Evolutionary conservation across 92 coral and sea anemone species (phyloP).

Genomic region (Porites divaricata): DNA sequence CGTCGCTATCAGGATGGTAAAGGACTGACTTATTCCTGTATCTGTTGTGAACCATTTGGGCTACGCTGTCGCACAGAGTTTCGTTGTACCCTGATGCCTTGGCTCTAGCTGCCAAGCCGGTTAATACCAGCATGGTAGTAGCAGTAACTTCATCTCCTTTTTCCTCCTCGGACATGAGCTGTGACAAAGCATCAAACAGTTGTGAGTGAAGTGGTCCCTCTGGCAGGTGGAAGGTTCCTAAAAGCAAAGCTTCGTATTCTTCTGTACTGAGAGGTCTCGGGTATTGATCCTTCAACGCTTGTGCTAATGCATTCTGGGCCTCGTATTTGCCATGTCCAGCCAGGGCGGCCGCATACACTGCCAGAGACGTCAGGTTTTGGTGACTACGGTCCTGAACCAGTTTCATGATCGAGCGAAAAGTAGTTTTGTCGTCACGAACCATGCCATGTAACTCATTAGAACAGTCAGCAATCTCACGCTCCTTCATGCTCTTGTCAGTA

Average conservation of each 20-base stretch:
- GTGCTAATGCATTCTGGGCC: conserved; percentile 73
- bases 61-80: conserved; percentile 64
- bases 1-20: conserved; percentile 62
- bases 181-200: conserved; percentile 65
- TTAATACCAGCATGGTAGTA: conserved; percentile 80
- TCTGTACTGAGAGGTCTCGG: conserved; percentile 69
- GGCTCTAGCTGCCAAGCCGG: conserved; percentile 70
- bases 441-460: conserved; percentile 84
- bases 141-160: conserved; percentile 59
- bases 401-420: conserved; percentile 53
- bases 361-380: conserved; percentile 89
- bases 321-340: conserved; percentile 70
- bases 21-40: conserved; percentile 71
- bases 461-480: conserved; percentile 85
- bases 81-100: conserved; percentile 77
- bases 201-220: conserved; percentile 80
- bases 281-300: conserved; percentile 62
- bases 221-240: conserved; percentile 75
- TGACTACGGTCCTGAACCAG: conserved; percentile 69
- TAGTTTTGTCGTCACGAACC: conserved; percentile 59
- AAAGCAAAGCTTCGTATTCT: conserved; percentile 72
- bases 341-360: conserved; percentile 69
- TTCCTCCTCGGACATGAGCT: conserved; percentile 41
- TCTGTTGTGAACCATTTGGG: conserved; percentile 72
- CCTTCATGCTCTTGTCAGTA: conserved; percentile 72